These are phyloP conservation scores for Gymnothorax javanicus DNA, from an alignment of 2,797 vertebrate genomes.

Conservation along the genomic window DNA sequence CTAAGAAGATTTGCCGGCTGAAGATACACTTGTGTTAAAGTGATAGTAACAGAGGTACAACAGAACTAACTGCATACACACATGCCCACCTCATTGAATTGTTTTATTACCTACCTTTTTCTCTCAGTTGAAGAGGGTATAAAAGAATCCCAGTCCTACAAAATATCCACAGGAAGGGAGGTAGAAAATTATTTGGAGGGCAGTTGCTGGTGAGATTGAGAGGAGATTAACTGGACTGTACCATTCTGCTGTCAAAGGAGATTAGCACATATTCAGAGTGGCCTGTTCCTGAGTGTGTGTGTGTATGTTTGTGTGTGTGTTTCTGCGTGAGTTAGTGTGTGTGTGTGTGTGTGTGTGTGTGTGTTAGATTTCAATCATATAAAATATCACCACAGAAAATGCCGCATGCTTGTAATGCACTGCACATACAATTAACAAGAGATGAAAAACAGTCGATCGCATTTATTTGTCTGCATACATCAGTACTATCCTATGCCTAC, in stretches of 20 bases:
- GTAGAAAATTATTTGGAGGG: conserved; percentile 66
- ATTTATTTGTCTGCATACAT: not conserved
- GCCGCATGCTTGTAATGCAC: not conserved
- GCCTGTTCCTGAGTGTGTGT: conserved; percentile 71
- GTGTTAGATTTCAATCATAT: not conserved
- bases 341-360: no score
- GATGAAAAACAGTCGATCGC: not conserved
- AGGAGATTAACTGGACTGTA: conserved; percentile 88
- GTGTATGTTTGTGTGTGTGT: not conserved
- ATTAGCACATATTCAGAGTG: conserved; percentile 82
- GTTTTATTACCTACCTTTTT: conserved; percentile 69
- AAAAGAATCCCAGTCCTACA: conserved; percentile 63
- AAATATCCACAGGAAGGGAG: conserved; percentile 68
- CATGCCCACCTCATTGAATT: conserved; percentile 32
- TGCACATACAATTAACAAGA: not conserved
- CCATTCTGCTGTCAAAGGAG: conserved; percentile 83
- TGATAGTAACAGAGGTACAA: conserved; percentile 10
- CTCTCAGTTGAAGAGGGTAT: conserved; percentile 61
- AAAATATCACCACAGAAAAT: not conserved
- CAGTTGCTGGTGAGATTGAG: conserved; percentile 87
- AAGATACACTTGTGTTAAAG: conserved; percentile 19
- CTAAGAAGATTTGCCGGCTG: conserved; percentile 9
- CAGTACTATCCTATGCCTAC: not conserved
- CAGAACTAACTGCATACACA: conserved; percentile 4
- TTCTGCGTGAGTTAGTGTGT: no score